Evolutionary conservation across 2,888 invertebrate genomes (phyloP).

Genomic region (Volucella inflata): DNA sequence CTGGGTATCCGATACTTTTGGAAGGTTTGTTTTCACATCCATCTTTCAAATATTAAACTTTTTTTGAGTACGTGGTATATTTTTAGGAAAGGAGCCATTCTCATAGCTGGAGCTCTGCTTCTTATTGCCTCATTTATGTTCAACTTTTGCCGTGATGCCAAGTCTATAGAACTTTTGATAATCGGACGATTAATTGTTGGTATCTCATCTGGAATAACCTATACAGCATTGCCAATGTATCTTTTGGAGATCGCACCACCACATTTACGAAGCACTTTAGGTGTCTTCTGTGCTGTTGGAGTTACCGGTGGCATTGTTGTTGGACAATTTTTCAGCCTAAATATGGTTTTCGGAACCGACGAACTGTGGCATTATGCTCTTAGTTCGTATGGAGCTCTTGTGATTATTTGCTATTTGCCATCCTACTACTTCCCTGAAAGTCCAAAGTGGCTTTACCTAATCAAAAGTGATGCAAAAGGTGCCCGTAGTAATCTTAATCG

Average conservation of each 20-base stretch:
- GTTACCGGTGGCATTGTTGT: constrained; percentile 81
- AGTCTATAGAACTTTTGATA: constrained; percentile 91
- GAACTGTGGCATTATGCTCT: constrained; percentile 90
- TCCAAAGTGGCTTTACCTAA: constrained; percentile 91
- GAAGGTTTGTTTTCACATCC: constrained; percentile 84
- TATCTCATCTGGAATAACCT: constrained; percentile 90
- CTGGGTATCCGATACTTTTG: constrained; percentile 88
- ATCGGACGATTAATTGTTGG: constrained; percentile 91
- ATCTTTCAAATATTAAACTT: background rate
- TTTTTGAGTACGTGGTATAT: background rate
- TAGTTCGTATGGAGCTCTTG: constrained; percentile 88
- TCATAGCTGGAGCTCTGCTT: constrained; percentile 88
- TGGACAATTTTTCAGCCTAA: constrained; percentile 80
- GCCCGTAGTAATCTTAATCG: constrained; percentile 83
- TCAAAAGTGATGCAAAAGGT: constrained; percentile 86
- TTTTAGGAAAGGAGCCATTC: constrained; percentile 86
- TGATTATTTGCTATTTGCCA: constrained; percentile 86
- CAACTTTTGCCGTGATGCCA: constrained; percentile 86
- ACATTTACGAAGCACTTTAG: constrained; percentile 90
- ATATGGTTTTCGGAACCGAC: constrained; percentile 85
- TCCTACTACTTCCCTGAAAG: constrained; percentile 92
- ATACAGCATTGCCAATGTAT: constrained; percentile 94
- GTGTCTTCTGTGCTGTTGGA: constrained; percentile 89
- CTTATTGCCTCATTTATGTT: constrained; percentile 88
- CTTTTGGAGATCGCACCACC: constrained; percentile 93